Conservation (phyloP, 2,113 vertebrate genomes). For the Anarhynchus alexandrinus region DNA sequence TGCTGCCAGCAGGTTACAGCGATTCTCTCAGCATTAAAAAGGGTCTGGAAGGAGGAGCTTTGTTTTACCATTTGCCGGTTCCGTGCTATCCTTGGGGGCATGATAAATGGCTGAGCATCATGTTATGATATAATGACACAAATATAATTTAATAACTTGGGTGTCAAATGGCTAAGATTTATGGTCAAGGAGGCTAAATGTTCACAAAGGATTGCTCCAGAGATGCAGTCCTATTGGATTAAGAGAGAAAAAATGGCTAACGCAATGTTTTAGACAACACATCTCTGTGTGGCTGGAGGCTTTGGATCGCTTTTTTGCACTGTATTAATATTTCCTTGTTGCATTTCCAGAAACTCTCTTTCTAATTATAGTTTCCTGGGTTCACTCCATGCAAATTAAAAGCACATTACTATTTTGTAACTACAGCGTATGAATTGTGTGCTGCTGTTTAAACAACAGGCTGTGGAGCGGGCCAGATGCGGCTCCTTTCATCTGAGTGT, state of each 20-base stretch:
- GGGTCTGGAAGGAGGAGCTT: neutral
- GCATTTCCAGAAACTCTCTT: slow-evolving; percentile 22
- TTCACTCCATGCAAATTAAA: slow-evolving; percentile 18
- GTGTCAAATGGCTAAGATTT: slow-evolving; percentile 57
- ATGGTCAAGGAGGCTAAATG: slow-evolving; percentile 37
- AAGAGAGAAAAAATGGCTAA: slow-evolving; percentile 34
- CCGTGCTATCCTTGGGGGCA: neutral
- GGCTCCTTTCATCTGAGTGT: slow-evolving; percentile 4
- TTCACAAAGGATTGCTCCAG: slow-evolving; percentile 12
- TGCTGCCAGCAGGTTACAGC: neutral
- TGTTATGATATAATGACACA: slow-evolving; percentile 31
- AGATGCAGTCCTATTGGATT: slow-evolving; percentile 37
- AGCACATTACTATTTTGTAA: slow-evolving; percentile 5
- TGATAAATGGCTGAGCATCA: neutral
- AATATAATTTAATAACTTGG: slow-evolving; percentile 52
- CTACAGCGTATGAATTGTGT: neutral
- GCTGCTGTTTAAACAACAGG: neutral
- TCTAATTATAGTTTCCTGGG: slow-evolving; percentile 25
- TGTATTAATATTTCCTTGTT: slow-evolving; percentile 30
- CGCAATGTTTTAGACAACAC: neutral
- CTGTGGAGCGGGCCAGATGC: neutral
- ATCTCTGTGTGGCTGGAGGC: neutral
- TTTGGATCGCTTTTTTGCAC: neutral
- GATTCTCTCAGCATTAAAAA: neutral
- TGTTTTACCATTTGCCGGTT: neutral